Percentiles rank a stretch among this genome's conserved stretches.
phyloP scores from a whole-genome alignment of 2,113 vertebrate species.

The Ploceus nigricollis region DNA sequence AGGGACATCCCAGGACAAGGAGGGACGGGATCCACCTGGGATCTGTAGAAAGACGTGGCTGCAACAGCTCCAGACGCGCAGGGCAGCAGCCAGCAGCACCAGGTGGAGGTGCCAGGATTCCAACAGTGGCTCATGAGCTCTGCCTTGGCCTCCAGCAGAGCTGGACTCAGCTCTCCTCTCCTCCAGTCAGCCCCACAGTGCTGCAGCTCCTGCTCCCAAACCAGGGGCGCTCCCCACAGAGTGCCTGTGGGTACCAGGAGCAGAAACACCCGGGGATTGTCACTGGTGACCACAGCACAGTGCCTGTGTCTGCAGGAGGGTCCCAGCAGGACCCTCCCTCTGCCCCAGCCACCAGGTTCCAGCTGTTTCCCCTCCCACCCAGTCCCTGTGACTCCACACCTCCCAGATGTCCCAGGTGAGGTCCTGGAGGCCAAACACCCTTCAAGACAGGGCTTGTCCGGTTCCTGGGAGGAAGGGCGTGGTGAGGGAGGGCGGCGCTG shows the following conservation, averaged over 20 bases:
- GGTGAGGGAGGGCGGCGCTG: not conserved
- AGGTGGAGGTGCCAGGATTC: not conserved
- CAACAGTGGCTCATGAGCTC: not conserved
- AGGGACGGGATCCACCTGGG: accelerated
- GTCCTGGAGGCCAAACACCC: not conserved
- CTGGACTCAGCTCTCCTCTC: not conserved
- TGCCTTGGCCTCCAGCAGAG: not conserved
- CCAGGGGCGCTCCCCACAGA: accelerated
- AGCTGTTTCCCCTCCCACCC: not conserved
- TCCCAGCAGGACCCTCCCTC: not conserved
- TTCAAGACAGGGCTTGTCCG: not conserved
- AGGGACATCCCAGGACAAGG: not conserved
- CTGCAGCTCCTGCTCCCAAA: not conserved
- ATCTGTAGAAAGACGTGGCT: not conserved
- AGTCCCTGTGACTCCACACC: accelerated
- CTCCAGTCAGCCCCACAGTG: not conserved
- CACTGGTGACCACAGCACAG: not conserved
- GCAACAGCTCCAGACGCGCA: accelerated
- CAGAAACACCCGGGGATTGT: accelerated
- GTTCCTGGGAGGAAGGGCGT: not conserved
- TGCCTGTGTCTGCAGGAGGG: not conserved
- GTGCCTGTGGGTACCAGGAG: accelerated
- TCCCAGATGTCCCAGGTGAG: not conserved
- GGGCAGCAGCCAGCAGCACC: not conserved
- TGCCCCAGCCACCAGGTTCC: not conserved